Conservation (phyloP, 2,113 vertebrate species). For the Callospermophilus lateralis region DNA sequence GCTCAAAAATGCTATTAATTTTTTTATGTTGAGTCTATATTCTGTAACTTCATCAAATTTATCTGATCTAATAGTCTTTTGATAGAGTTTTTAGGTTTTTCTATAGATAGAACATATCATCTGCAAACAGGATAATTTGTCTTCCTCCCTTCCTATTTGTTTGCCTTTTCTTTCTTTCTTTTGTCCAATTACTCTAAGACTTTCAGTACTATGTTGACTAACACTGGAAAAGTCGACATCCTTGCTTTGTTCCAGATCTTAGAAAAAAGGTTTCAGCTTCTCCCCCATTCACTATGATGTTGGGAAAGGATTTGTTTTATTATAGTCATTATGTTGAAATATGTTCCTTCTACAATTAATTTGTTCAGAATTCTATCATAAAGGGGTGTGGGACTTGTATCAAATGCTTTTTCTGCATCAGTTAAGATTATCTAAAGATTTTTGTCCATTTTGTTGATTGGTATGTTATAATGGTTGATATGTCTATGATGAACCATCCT, state of each 20-base stretch:
- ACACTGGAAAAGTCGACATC: not conserved
- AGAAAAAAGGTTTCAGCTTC: not conserved
- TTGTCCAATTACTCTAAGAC: not conserved
- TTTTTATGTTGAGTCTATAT: not conserved
- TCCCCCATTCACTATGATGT: not conserved
- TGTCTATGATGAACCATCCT: not conserved
- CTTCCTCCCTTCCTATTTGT: not conserved
- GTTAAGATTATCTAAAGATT: not conserved
- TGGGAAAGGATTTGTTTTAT: not conserved
- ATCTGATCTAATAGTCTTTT: not conserved
- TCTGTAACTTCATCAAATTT: not conserved
- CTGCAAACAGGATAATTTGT: not conserved
- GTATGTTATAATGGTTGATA: no score
- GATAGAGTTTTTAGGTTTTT: not conserved
- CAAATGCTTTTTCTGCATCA: not conserved
- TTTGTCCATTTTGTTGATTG: no score
- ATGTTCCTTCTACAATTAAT: not conserved
- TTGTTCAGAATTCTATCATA: not conserved
- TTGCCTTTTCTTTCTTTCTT: not conserved
- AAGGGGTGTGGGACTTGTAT: not conserved
- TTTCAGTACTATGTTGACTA: not conserved
- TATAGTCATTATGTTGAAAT: not conserved
- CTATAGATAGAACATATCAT: not conserved
- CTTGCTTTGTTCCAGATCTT: not conserved
- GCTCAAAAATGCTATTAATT: not conserved